Evolutionary conservation across 1,140 invertebrate species (phyloP).

Genomic region (Brachionus paranguensis): DNA sequence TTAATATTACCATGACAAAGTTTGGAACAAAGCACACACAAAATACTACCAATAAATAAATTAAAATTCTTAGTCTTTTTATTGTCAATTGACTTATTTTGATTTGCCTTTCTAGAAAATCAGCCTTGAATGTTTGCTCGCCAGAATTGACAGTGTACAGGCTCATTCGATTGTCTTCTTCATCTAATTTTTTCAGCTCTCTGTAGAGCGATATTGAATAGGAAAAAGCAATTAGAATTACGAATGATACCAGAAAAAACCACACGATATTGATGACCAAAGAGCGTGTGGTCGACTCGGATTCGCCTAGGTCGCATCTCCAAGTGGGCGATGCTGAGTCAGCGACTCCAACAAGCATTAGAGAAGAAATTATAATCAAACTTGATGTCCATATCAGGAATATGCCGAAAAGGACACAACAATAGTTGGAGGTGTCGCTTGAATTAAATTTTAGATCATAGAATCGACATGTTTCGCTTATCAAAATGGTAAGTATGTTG

Average conservation of each 20-base stretch:
- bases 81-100: conserved; percentile 19
- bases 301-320: conserved; percentile 26
- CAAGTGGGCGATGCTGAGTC: conserved; percentile 30
- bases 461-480: conserved; percentile 32
- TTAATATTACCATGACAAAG: conserved; percentile 24
- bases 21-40: conserved; percentile 30
- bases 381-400: conserved; percentile 30
- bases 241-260: conserved; percentile 33
- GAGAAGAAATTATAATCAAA: conserved; percentile 33
- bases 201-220: conserved; percentile 20
- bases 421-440: conserved; percentile 21
- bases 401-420: conserved; percentile 33
- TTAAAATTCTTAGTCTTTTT: conserved; percentile 13
- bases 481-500: conserved; percentile 30
- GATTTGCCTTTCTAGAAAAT: conserved; percentile 5
- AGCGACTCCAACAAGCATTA: conserved; percentile 27
- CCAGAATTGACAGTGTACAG: not conserved
- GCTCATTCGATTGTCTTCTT: not conserved
- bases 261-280: conserved; percentile 33
- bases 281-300: conserved; percentile 9
- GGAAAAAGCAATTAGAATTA: conserved; percentile 11
- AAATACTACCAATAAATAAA: not conserved
- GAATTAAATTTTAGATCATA: conserved; percentile 36
- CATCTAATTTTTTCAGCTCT: conserved; percentile 4
- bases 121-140: not conserved